These are phyloP conservation scores for Thunnus albacares DNA, from an alignment of 2,797 vertebrate genomes.

Conservation along the genomic window DNA sequence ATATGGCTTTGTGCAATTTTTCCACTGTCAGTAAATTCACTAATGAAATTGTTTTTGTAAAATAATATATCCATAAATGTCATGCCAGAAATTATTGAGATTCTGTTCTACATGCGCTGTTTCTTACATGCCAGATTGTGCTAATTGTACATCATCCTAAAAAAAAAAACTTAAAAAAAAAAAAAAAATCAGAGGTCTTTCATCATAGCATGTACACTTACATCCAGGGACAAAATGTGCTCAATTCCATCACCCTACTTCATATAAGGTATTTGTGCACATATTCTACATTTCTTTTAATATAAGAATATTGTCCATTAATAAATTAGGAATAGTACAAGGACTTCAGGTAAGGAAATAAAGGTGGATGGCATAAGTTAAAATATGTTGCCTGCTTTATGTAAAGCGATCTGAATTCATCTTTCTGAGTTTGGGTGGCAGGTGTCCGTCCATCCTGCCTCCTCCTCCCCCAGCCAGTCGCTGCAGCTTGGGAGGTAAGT, in stretches of 20 bases:
- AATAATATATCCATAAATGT: conserved; percentile 91
- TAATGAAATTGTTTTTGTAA: conserved; percentile 88
- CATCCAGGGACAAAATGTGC: conserved; percentile 84
- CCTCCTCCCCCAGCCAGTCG: conserved; percentile 91
- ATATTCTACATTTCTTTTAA: conserved; percentile 79
- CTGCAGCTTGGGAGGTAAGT: conserved; percentile 98
- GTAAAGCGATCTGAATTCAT: conserved; percentile 99
- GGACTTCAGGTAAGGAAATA: conserved; percentile 60
- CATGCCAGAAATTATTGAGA: conserved; percentile 92
- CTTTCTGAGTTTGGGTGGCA: conserved; percentile 97
- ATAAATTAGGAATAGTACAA: conserved; percentile 82
- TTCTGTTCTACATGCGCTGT: conserved; percentile 95
- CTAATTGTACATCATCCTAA: conserved; percentile 88
- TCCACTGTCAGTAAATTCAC: conserved; percentile 75
- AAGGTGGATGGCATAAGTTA: conserved; percentile 62
- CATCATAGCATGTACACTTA: conserved; percentile 83
- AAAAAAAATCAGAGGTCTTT: conserved; percentile 75
- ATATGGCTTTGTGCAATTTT: conserved; percentile 87
- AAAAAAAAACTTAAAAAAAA: conserved; percentile 58
- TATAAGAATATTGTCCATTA: conserved; percentile 85
- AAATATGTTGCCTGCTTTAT: conserved; percentile 84
- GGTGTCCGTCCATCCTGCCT: conserved; percentile 94
- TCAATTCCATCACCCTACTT: conserved; percentile 81
- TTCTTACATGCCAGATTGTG: conserved; percentile 92
- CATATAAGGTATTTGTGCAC: conserved; percentile 82